These are phyloP conservation scores for Archilochus colubris DNA, from an alignment of 2,113 vertebrate species.

Conservation along the genomic window DNA sequence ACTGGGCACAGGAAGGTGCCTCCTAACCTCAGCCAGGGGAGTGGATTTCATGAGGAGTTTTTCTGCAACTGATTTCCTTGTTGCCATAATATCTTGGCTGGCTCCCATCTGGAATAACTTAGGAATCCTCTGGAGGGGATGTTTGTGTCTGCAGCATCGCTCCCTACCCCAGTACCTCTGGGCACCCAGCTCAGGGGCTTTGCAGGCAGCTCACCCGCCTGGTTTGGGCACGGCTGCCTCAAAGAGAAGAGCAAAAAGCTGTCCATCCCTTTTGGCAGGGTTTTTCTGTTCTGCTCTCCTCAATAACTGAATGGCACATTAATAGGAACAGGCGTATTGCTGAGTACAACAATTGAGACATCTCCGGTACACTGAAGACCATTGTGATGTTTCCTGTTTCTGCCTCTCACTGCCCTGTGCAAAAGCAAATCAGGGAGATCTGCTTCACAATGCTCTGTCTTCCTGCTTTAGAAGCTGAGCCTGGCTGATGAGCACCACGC, in stretches of 20 bases:
- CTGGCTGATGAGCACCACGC: conserved; percentile 34
- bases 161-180: accelerated
- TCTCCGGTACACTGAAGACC: conserved; percentile 67
- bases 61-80: neutral
- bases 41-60: neutral
- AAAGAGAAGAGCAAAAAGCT: neutral
- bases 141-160: neutral
- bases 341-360: conserved; percentile 67
- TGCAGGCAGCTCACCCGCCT: neutral
- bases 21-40: neutral
- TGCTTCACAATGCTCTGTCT: conserved; percentile 67
- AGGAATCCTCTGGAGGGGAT: neutral
- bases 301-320: neutral
- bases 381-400: conserved; percentile 78
- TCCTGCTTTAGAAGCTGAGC: conserved; percentile 45
- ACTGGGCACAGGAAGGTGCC: neutral
- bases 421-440: conserved; percentile 30
- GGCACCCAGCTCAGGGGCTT: neutral
- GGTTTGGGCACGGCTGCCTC: neutral
- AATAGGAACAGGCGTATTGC: conserved; percentile 71
- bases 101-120: neutral
- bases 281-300: neutral
- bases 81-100: neutral
- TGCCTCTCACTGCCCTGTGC: conserved; percentile 21
- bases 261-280: conserved; percentile 15